Evolutionary conservation across 2,797 vertebrate genomes (phyloP), one percentile per base, ranked within the genome.

Genomic region (Pseudocheirus occidentalis): DNA sequence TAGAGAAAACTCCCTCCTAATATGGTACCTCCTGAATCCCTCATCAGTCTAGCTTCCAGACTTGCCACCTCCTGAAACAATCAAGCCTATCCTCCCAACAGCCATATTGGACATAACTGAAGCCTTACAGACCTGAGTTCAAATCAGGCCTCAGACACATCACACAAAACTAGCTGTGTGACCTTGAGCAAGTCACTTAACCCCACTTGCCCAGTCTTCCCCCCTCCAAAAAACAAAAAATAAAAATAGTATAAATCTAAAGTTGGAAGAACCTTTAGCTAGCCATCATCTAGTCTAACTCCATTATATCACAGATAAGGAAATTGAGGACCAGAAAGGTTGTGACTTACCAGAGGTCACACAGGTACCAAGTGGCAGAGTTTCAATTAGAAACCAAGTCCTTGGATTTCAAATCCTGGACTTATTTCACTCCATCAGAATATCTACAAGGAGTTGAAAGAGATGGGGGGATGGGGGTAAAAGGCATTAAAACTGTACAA

Each of bases 391-490:
- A 73, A 73, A 40, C 6, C 66, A 73, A n/a, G n/a, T 73, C 66
- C n/a, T 73, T 73, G n/a, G 66, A 73, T 40, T 73, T 7, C 18
- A 73, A 40, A 73, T 73, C n/a, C 62, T n/a, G 14, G 16, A 73
- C 6, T 73, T 40, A 40, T 11, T 73, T 5, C 18, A 40, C n/a
- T 73, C n/a, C 7, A 73, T 18, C n/a, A 66, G 34, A n/a, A 34
- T n/a, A 16, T n/a, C 62, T n/a, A 16, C 34, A 40, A 34, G 66
- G 0, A 73, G 6, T 40, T n/a, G 1, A 54, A 18, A 73, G 21
- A 24, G 66, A 1, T 40, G 16, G 5, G 9, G 58, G 31, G 6
- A 29, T 0, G 3, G 2, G 58, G 29, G 21, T 1, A 5, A n/a
- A 1, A 73, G n/a, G 7, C 16, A 73, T 73, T 73, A n/a, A 40